Evolutionary conservation across 1,140 invertebrate genomes (phyloP).

Genomic region (Nasonia vitripennis): DNA sequence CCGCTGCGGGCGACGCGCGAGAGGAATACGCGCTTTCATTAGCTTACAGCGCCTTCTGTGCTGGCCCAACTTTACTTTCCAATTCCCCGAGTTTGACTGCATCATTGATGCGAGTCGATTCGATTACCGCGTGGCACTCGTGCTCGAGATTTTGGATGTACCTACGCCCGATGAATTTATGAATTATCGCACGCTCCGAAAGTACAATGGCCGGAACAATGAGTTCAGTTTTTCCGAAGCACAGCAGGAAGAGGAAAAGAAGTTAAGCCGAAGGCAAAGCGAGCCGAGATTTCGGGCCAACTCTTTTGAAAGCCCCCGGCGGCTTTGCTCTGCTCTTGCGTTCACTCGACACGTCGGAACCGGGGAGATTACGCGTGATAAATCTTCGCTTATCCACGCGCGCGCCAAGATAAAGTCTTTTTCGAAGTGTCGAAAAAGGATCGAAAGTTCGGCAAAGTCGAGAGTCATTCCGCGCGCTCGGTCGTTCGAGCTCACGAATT

Average conservation of each 20-base stretch:
- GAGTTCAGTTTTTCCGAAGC: conserved; percentile 3
- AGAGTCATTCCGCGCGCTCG: conserved; percentile 55
- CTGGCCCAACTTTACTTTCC: conserved; percentile 13
- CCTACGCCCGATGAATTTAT: too few relatives aligned
- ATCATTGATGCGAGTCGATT: not conserved
- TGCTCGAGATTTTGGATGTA: too few relatives aligned
- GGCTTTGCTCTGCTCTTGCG: not conserved
- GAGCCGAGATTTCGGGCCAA: conserved; percentile 51
- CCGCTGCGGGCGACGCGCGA: too few relatives aligned
- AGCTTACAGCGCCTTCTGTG: not conserved
- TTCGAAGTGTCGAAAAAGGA: conserved; percentile 40
- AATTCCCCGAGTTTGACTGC: not conserved
- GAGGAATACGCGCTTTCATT: conserved; percentile 16
- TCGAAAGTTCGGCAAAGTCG: conserved; percentile 51
- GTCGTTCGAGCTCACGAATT: conserved; percentile 1
- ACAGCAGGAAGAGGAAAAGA: not conserved
- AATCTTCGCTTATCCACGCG: conserved; percentile 43
- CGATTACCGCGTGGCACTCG: too few relatives aligned
- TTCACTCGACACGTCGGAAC: conserved; percentile 21
- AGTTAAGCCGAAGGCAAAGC: not conserved
- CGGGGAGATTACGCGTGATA: conserved; percentile 38
- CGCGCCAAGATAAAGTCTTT: conserved; percentile 33
- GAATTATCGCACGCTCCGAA: too few relatives aligned
- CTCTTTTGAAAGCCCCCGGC: conserved; percentile 39
- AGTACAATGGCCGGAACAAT: not conserved